These are phyloP conservation scores for Diglossa cyanea DNA, from an alignment of 2,797 vertebrate genomes.

Conservation along the genomic window DNA sequence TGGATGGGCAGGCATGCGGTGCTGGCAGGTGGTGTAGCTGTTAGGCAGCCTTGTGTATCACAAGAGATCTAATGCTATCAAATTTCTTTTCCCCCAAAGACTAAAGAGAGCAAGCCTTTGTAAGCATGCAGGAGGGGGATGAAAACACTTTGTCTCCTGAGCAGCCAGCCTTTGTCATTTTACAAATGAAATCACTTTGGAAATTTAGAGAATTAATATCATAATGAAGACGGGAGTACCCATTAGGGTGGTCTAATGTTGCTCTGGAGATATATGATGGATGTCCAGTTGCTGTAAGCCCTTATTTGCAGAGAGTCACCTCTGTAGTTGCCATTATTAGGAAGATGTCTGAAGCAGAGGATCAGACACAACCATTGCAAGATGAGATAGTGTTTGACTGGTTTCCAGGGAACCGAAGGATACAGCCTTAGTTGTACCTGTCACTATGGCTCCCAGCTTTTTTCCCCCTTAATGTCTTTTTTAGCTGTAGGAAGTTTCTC, in stretches of 20 bases:
- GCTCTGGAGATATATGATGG: constrained; percentile 94
- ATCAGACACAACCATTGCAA: constrained; percentile 82
- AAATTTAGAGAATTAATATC: constrained; percentile 97
- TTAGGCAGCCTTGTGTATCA: constrained; percentile 87
- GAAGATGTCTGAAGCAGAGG: constrained; percentile 88
- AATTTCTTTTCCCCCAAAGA: constrained; percentile 83
- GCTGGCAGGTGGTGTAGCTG: constrained; percentile 85
- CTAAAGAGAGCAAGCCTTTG: constrained; percentile 77
- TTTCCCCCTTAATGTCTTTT: constrained; percentile 77
- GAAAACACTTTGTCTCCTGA: constrained; percentile 91
- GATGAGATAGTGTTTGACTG: constrained; percentile 92
- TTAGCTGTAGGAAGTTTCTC: constrained; percentile 80
- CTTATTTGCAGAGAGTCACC: constrained; percentile 95
- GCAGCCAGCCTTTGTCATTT: constrained; percentile 90
- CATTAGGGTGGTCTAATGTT: constrained; percentile 97
- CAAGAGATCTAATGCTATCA: constrained; percentile 88
- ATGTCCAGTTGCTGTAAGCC: constrained; percentile 90
- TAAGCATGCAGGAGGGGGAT: constrained; percentile 79
- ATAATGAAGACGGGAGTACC: constrained; percentile 93
- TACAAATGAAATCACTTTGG: constrained; percentile 94
- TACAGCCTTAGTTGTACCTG: constrained; percentile 85
- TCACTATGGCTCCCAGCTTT: constrained; percentile 82
- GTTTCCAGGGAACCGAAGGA: constrained; percentile 89
- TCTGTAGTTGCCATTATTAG: constrained; percentile 95
- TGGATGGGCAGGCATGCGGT: constrained; percentile 82